Base-by-base conservation (phyloP, 2,888 invertebrate species). In the Schizotus pectinicornis region DNA sequence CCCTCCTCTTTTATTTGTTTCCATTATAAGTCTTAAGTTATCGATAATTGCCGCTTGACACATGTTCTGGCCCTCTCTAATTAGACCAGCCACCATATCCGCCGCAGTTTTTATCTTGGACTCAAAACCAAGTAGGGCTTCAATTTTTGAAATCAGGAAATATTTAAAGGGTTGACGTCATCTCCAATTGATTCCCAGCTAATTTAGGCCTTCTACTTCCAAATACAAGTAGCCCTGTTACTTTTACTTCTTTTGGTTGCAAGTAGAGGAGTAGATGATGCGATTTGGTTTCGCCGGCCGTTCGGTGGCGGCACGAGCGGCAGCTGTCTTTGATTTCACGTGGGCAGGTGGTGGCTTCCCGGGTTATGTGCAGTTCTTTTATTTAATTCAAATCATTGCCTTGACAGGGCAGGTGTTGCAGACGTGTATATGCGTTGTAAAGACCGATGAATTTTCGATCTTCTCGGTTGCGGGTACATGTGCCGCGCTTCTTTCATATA, bases 1-100 rank as follows among this genome's bases (percentile, higher is more conserved):
- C 48, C 51, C 46, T 54, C 53, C 48, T 60, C 48, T 47, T 59
- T 58, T 51, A 57, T 64, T 64, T 61, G 60, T 50, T 51, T 59
- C 48, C 52, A 54, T 60, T 62, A 59, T 52, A n/a, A n/a, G 48
- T 53, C 41, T 33, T 52, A 37, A 56, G 58, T 57, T 61, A 51
- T 51, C 53, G 56, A 58, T 47, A 53, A 46, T 53, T 53, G 37
- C 51, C 30, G 42, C 32, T 13, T 42, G 35, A 42, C 51, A 42
- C 51, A 51, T 46, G 53, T 53, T 50, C 6, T 37, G 38, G 12
- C 12, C 22, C 8, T 31, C 14, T 33, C 22, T 41, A 50, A 50
- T 45, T 53, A 53, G 46, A 53, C 31, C 46, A 45, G 22, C 22
- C 3, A 22, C 7, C 37, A 32, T 33, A 14, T 35, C n/a, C 22